Base-by-base conservation (phyloP, 2,888 invertebrate species). In the Drosophila neonasuta region DNA sequence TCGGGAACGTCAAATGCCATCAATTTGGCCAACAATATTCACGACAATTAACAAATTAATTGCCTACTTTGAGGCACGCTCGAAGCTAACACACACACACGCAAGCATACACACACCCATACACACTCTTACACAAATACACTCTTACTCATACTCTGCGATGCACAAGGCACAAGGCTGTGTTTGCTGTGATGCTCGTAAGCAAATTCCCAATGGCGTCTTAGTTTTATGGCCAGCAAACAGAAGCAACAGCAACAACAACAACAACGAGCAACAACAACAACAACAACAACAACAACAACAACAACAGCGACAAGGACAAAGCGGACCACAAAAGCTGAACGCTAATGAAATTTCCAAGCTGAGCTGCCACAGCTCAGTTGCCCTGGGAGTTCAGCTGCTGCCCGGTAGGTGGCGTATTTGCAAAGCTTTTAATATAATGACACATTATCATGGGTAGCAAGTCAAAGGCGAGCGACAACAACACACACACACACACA, bases 371-470 rank as follows among this genome's bases (percentile, higher is more conserved):
- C 56, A 50, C 46, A 46, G 61, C 45, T 60, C 46, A 46, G 61
- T 48, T 60, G 71, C 67, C 60, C 61, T 54, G 81, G 70, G 74
- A 76, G 71, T 77, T 77, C 48, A 68, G 62, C 77, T 55, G 56
- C 56, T 60, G 77, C 45, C 65, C 80, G 72, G 60, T 69, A 73
- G 80, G 65, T 75, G 80, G 82, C 76, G 69, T 86, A 82, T 87
- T 88, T 88, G 77, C 86, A 75, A 83, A 85, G 89, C 88, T 88
- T 86, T 88, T 85, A 87, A 83, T 86, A 78, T 86, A 88, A 87
- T 88, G 86, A 87, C 82, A 80, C 80, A 87, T 88, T 79, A 83
- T 80, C 79, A 81, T 80, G 76, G 73, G 70, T 54, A 57, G 66
- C 70, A 56, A 71, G 80, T 78, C 86, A 86, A 82, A 85, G 71